Conservation (phyloP, 2,797 vertebrate genomes). For the Lepilemur septentrionalis region DNA sequence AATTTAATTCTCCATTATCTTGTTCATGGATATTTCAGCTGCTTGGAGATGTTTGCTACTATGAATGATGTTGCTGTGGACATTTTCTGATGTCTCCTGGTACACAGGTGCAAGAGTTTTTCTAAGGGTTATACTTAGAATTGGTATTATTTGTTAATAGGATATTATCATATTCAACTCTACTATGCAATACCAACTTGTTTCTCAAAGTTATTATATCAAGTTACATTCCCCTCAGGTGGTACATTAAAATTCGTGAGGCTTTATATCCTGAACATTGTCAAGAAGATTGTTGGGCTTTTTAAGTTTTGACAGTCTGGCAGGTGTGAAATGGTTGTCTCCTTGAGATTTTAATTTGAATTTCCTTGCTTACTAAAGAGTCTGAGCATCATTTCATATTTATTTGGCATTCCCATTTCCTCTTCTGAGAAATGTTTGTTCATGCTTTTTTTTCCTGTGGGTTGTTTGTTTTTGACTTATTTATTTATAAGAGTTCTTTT, state of each 20-base stretch:
- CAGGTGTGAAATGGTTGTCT: conserved; percentile 17
- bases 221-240: background rate
- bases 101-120: background rate
- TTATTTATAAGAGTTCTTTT: background rate
- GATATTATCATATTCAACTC: background rate
- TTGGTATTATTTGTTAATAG: background rate
- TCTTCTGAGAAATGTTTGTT: background rate
- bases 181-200: background rate
- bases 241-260: conserved; percentile 35
- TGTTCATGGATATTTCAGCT: background rate
- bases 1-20: background rate
- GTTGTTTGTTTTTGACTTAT: background rate
- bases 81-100: background rate
- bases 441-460: background rate
- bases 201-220: conserved; percentile 13
- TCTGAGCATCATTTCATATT: background rate
- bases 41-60: background rate
- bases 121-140: background rate
- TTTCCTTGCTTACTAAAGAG: conserved; percentile 8
- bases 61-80: background rate
- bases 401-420: background rate
- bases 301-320: background rate
- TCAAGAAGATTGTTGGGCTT: conserved; percentile 22
- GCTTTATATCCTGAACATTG: background rate
- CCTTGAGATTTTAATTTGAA: conserved; percentile 30